Conservation (phyloP, 2,113 vertebrate genomes). For the Carassius gibelio region DNA sequence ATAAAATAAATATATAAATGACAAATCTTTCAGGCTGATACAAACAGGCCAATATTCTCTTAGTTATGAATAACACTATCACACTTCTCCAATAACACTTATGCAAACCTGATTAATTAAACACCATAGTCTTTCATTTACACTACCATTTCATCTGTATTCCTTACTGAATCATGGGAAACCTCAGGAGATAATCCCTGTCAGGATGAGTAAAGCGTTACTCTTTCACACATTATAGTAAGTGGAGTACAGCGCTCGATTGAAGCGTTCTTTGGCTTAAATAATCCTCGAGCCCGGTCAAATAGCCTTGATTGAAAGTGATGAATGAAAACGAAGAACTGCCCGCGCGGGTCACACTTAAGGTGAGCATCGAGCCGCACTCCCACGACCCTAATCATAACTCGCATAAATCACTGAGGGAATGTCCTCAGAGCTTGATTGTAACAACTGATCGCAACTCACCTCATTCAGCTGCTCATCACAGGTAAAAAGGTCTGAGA, state of each 20-base stretch:
- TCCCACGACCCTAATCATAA: constrained; percentile 18
- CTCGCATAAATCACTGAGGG: constrained; percentile 40
- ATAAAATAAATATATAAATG: not conserved
- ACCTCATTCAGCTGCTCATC: constrained; percentile 6
- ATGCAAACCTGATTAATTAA: constrained; percentile 24
- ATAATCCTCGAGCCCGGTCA: constrained; percentile 26
- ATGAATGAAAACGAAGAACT: constrained; percentile 21
- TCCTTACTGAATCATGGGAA: constrained; percentile 31
- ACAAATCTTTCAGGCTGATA: constrained; percentile 5
- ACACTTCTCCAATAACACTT: not conserved
- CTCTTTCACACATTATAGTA: constrained; percentile 32
- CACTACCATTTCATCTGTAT: constrained; percentile 20
- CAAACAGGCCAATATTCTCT: not conserved
- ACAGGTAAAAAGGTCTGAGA: constrained; percentile 15
- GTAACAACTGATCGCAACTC: constrained; percentile 28
- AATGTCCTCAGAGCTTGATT: constrained; percentile 19
- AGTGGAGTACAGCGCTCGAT: not conserved
- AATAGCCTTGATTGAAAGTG: constrained; percentile 22
- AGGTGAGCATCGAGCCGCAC: not conserved
- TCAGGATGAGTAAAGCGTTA: constrained; percentile 23
- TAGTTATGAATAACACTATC: not conserved
- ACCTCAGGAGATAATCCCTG: constrained; percentile 37
- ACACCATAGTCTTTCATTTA: not conserved
- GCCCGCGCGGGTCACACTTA: not conserved
- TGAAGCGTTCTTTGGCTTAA: constrained; percentile 14